Base-by-base conservation (phyloP, 2,888 invertebrate species). In the Tetropium fuscum region DNA sequence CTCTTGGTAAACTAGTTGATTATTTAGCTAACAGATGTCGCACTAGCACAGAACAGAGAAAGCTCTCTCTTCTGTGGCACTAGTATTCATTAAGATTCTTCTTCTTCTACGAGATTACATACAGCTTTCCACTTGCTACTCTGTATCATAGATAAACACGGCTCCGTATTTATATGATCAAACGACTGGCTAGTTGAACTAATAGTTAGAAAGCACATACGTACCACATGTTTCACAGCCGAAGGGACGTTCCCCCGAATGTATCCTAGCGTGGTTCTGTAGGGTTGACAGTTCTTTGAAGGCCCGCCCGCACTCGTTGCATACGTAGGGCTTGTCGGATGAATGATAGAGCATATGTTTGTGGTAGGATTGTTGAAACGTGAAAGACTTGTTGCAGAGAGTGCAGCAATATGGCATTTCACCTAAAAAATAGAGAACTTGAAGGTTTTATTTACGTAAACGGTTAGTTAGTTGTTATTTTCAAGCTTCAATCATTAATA, bases 301-400 rank as follows among this genome's bases (percentile, higher is more conserved):
- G 19, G 93, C 88, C 62, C 93, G 85, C 0, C 93, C 92, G 77
- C 94, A 94, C 70, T 89, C 90, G 47, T 78, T 83, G 73, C 94
- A 94, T 1, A 86, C 85, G 61, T 85, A 84, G 0, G 94, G 94
- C 74, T 94, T 94, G 71, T 94, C 93, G 73, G 93, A 91, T 60
- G 91, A 92, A 77, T 94, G 94, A 77, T 94, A 94, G 47, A 94
- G 83, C 75, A 93, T 87, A 81, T 94, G 94, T 77, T 94, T 94
- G 79, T 94, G 94, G 80, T 92, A 94, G 0, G 94, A 94, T 74
- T 94, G 94, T 82, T 94, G 94, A 82, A 94, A 94, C 45, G 94
- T 94, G 80, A 94, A 94, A 7, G 90, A 91, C 79, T 93, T 92
- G 66, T 90, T 90, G 77, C 94, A 94, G 69, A 91, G 88, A 43